phyloP scores from a whole-genome alignment of 2,113 vertebrate genomes.

The Sisor rabdophorus region DNA sequence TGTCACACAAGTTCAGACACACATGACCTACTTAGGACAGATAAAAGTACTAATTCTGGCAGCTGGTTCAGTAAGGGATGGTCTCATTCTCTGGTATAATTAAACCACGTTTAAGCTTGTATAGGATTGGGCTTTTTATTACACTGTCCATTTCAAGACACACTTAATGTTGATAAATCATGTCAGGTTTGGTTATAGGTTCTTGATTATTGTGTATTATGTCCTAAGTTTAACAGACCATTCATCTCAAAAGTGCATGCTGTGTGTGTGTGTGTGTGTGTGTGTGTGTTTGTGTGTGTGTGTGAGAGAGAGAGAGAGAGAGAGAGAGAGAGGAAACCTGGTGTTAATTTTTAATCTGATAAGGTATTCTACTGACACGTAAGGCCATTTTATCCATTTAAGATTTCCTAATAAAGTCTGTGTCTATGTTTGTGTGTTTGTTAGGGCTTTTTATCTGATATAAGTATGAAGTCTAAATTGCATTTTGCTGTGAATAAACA shows the following conservation, averaged over 20 bases:
- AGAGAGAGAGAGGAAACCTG: not conserved
- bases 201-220: not conserved
- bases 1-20: constrained; percentile 24
- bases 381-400: constrained; percentile 11
- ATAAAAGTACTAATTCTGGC: not conserved
- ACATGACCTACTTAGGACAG: not conserved
- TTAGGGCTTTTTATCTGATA: not conserved
- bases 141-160: not conserved
- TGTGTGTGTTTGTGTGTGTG: not conserved
- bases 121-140: not conserved
- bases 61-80: not conserved
- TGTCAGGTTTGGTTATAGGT: not conserved
- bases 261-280: not conserved
- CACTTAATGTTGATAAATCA: not conserved
- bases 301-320: not conserved
- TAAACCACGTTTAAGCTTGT: not conserved
- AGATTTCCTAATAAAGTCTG: not conserved
- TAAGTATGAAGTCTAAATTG: not conserved
- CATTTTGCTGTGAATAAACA: not conserved
- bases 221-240: too few relatives aligned
- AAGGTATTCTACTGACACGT: constrained; percentile 5
- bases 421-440: not conserved
- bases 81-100: not conserved
- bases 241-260: not conserved
- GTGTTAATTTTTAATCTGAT: constrained; percentile 16